Conservation (phyloP, 2,888 invertebrate species). For the Tolmerus cingulatus region DNA sequence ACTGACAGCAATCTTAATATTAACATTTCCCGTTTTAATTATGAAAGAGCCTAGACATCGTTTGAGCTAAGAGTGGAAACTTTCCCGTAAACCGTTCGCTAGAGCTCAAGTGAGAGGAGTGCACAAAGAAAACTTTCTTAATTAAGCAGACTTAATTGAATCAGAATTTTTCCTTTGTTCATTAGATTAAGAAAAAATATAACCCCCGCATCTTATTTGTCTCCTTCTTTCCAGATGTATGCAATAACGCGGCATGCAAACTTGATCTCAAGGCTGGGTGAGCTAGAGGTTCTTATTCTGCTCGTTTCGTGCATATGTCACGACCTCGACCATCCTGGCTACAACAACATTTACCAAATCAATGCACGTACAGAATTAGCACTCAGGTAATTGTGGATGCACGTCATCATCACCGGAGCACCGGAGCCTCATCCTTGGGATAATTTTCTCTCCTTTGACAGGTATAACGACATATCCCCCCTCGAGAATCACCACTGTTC, state of each 20-base stretch:
- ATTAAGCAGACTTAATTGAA: neutral
- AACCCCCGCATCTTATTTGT: neutral
- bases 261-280: conserved; percentile 73
- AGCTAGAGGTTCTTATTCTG: conserved; percentile 78
- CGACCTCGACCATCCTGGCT: conserved; percentile 80
- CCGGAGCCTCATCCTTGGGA: neutral
- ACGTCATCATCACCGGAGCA: conserved; percentile 4
- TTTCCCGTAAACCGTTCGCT: neutral
- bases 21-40: neutral
- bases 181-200: neutral
- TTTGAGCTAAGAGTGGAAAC: neutral
- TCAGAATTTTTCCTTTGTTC: neutral
- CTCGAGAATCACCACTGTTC: conserved; percentile 88
- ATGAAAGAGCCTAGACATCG: neutral
- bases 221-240: conserved; percentile 71
- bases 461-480: conserved; percentile 85
- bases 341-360: conserved; percentile 82
- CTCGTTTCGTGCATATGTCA: conserved; percentile 83
- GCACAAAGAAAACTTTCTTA: neutral
- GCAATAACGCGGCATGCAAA: conserved; percentile 79
- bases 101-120: neutral
- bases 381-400: conserved; percentile 65
- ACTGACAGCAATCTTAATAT: neutral
- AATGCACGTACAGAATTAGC: conserved; percentile 85
- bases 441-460: conserved; percentile 49